phyloP scores from a whole-genome alignment of 2,888 invertebrate genomes.

The Neoascia interrupta region DNA sequence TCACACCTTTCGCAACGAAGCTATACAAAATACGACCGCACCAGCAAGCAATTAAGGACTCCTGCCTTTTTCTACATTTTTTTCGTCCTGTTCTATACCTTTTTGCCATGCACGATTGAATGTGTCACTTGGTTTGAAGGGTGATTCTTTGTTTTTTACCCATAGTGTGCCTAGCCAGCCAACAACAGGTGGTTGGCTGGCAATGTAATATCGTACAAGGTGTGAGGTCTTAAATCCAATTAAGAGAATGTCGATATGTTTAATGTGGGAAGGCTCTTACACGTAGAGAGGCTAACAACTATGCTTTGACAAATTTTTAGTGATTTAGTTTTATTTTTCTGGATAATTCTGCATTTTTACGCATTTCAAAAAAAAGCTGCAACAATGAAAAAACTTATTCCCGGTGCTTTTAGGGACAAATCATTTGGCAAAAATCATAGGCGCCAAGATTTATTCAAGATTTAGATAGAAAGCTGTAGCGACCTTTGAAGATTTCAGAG shows the following conservation, averaged over 20 bases:
- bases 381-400: too few relatives aligned
- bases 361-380: too few relatives aligned
- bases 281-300: background rate
- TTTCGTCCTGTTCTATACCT: background rate
- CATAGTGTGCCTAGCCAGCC: background rate
- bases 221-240: slow-evolving; percentile 42
- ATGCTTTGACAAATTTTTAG: too few relatives aligned
- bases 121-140: slow-evolving; percentile 34
- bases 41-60: slow-evolving; percentile 58
- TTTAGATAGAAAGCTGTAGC: too few relatives aligned
- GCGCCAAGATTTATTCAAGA: too few relatives aligned
- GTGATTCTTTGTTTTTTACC: slow-evolving; percentile 10
- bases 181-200: slow-evolving; percentile 51
- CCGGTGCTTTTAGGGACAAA: too few relatives aligned
- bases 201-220: background rate
- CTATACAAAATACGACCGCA: background rate
- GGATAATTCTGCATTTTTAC: too few relatives aligned
- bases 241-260: slow-evolving; percentile 25
- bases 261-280: background rate
- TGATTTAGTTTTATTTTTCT: too few relatives aligned
- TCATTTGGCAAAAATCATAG: too few relatives aligned
- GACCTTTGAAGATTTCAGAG: too few relatives aligned
- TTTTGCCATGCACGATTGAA: slow-evolving; percentile 40
- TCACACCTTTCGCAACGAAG: slow-evolving; percentile 9
- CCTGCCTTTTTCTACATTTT: slow-evolving; percentile 2